Conservation (phyloP, 2,797 vertebrate genomes). For the Gambelia wislizenii region DNA sequence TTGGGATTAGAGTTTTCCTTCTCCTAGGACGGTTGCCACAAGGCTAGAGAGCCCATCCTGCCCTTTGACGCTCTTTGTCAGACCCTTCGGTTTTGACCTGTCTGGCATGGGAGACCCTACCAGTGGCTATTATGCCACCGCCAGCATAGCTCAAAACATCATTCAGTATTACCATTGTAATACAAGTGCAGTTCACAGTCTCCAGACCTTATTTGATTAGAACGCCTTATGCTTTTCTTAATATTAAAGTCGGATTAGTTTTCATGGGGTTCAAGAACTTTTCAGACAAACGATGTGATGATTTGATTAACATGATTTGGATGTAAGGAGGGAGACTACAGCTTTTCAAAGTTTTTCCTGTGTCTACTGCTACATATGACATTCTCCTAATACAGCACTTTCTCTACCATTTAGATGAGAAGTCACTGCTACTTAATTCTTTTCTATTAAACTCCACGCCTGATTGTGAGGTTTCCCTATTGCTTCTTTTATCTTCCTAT, state of each 20-base stretch:
- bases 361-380: constrained; percentile 24
- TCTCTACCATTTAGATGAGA: constrained; percentile 66
- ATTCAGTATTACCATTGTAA: neutral
- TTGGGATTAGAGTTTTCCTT: no score
- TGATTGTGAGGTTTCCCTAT: neutral
- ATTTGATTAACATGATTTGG: neutral
- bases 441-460: neutral
- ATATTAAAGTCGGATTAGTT: neutral
- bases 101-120: no score
- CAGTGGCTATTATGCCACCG: no score
- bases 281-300: neutral
- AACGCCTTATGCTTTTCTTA: neutral
- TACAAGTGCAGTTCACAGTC: neutral
- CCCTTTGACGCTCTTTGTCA: no score
- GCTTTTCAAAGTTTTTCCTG: constrained; percentile 48
- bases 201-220: neutral
- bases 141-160: no score
- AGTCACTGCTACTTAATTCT: constrained; percentile 18
- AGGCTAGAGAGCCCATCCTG: no score
- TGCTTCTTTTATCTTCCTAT: neutral
- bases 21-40: no score
- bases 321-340: neutral
- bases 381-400: constrained; percentile 71
- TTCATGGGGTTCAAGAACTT: neutral
- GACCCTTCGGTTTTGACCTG: no score